Conservation (phyloP, 1,140 invertebrate genomes). For the Atta cephalotes region DNA sequence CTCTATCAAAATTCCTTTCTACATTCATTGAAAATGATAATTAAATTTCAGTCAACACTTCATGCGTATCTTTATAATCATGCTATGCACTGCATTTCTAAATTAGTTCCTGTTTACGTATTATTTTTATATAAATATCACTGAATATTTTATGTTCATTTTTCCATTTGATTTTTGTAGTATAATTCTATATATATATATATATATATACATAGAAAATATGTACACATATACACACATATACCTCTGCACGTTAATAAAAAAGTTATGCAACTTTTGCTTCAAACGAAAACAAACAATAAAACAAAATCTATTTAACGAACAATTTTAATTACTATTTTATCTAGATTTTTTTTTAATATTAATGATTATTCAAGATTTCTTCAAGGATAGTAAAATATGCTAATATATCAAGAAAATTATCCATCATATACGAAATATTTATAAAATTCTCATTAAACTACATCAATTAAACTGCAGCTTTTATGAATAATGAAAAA, state of each 20-base stretch:
- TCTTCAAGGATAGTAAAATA: background rate
- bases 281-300: background rate
- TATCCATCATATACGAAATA: background rate
- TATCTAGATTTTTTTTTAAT: background rate
- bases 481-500: background rate
- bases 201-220: too few relatives aligned
- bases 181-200: too few relatives aligned
- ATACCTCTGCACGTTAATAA: background rate
- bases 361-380: background rate
- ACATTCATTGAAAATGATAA: conserved; percentile 23
- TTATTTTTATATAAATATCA: conserved; percentile 10
- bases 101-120: conserved; percentile 28
- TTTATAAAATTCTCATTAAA: background rate
- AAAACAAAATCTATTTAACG: background rate
- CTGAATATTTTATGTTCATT: background rate
- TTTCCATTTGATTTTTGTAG: background rate
- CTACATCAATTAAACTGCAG: background rate
- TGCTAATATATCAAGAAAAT: background rate
- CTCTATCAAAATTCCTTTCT: conserved; percentile 9
- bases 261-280: conserved; percentile 15
- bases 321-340: background rate
- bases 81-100: conserved; percentile 7
- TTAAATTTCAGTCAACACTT: conserved; percentile 19
- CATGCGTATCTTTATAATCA: conserved; percentile 35
- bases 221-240: too few relatives aligned